These are phyloP conservation scores for Limosa lapponica DNA, from an alignment of 2,797 vertebrate species.

Conservation along the genomic window DNA sequence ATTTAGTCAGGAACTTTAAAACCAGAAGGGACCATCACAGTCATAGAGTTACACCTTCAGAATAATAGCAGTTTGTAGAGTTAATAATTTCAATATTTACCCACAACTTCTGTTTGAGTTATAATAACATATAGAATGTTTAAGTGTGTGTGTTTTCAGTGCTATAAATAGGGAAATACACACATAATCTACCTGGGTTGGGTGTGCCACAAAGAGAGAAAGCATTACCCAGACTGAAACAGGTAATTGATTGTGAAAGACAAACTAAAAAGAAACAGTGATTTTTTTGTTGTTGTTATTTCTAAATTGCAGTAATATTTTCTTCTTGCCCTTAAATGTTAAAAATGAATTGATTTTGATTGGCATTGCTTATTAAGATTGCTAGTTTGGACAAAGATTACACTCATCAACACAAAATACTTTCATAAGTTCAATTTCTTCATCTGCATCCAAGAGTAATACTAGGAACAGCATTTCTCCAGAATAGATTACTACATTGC, in stretches of 20 bases:
- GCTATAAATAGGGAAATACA: background rate
- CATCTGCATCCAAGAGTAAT: background rate
- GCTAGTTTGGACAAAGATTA: background rate
- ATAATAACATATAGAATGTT: background rate
- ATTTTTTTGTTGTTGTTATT: background rate
- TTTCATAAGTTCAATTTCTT: background rate
- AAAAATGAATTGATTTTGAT: background rate
- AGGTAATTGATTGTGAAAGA: background rate
- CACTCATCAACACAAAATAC: background rate
- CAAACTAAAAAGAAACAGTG: background rate
- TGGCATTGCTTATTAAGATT: background rate
- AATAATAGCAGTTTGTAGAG: background rate
- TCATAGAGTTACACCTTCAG: background rate
- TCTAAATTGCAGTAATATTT: background rate
- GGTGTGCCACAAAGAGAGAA: background rate
- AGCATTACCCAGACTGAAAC: background rate
- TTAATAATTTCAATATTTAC: background rate
- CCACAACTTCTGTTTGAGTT: background rate
- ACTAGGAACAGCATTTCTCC: background rate
- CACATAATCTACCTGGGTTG: background rate
- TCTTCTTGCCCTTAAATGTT: slow-evolving; percentile 1
- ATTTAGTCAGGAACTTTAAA: background rate
- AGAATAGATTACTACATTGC: background rate
- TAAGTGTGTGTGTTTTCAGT: background rate
- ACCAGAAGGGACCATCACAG: background rate